Conservation (phyloP, 2,113 vertebrate species). For the Motacilla tschutschensis region DNA sequence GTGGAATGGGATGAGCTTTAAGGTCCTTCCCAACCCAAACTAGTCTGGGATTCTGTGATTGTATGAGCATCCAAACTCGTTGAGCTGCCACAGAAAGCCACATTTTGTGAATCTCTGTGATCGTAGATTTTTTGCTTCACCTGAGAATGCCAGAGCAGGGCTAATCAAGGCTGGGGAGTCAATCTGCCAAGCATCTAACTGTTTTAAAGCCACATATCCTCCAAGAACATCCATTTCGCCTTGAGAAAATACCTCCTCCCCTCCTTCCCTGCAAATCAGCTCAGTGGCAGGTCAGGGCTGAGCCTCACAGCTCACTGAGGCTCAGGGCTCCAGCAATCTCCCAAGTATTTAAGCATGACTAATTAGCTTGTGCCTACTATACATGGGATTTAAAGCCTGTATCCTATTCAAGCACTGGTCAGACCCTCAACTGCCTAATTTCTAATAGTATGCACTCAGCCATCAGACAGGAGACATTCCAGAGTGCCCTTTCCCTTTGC, state of each 20-base stretch:
- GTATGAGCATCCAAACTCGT: not conserved
- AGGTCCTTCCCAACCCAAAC: not conserved
- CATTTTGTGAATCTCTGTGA: not conserved
- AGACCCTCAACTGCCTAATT: not conserved
- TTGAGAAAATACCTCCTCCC: not conserved
- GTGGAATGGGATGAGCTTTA: accelerated
- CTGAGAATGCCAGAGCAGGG: not conserved
- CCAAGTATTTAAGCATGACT: not conserved
- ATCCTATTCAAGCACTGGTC: not conserved
- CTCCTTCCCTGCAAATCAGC: not conserved
- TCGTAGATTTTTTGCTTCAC: not conserved
- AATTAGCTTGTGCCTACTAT: constrained; percentile 7
- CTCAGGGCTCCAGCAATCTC: not conserved
- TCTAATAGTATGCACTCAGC: not conserved
- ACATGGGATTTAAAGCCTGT: not conserved
- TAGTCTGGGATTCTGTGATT: not conserved
- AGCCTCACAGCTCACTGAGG: not conserved
- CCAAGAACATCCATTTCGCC: not conserved
- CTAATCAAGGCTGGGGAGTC: not conserved
- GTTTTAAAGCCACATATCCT: not conserved
- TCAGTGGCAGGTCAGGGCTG: not conserved
- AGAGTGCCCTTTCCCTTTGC: not conserved
- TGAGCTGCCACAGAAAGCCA: not conserved
- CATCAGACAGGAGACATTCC: not conserved
- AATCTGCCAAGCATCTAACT: not conserved